Base-by-base conservation (phyloP, 64 coral and sea anemone species). In the Cladopsammia gracilis region DNA sequence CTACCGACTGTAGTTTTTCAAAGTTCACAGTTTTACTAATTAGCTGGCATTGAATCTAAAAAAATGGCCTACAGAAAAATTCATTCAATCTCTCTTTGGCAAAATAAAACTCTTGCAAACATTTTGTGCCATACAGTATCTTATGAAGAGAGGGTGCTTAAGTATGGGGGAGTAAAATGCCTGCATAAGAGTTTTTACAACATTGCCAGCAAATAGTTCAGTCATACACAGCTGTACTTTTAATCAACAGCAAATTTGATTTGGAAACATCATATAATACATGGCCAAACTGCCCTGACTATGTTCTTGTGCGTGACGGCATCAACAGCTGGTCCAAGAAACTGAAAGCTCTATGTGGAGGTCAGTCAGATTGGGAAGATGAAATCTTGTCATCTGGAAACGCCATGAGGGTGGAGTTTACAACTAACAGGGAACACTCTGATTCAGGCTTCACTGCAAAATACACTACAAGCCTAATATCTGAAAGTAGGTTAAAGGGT, bases 351-450 rank as follows among this genome's bases (percentile, higher is more conserved):
- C n/a, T 90, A 7, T 76, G 86, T 88, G 93, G 88, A n/a, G 71
- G 71, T 59, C 19, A 51, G 18, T 56, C 47, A 4, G 88, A 45
- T 4, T 44, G 58, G 9, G 19, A 68, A 46, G 51, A 74, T 1
- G 75, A 82, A 82, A 71, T 95, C 1, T 13, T 61, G 24, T 72
- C 93, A 5, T 77, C 79, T 9, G 24, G 71, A 65, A 90, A 91
- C 85, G 73, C n/a, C 0, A 87, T 97, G 95, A 93, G 92, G 20
- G 86, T 94, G 10, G 92, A 94, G 66, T 97, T 97, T 65, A 56
- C 47, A 13, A 90, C 90, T 47, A 87, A 91, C 58, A 87, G 68
- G 26, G 11, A 60, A 51, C 50, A 20, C 26, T 76, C 86, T 4
- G 92, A 87, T 22, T 15, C 65, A 58, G 95, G 95, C 5, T 97